Base-by-base conservation (phyloP, 2,888 invertebrate genomes). In the Callyntrura sp. region DNA sequence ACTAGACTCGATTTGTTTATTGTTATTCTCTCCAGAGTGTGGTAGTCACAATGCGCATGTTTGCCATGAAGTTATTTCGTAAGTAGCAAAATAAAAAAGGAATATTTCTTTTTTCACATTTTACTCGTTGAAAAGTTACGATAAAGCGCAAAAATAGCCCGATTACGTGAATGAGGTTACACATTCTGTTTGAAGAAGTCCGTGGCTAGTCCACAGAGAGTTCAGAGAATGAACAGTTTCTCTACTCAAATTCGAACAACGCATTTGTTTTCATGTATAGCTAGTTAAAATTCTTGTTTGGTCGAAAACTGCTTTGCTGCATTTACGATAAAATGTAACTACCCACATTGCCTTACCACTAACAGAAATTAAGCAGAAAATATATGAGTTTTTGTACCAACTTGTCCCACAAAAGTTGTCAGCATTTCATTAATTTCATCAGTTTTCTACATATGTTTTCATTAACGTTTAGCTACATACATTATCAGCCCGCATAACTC, bases 131-230 rank as follows among this genome's bases (percentile, higher is more conserved):
- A 51, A 20, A 28, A 70, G 55, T 51, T 28, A 17, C n/a, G 48
- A 48, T 43, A 73, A 60, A 62, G 17, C 14, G 57, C 4, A 76
- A 28, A 76, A 51, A 78, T 20, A 76, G n/a, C 62, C 28, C 48
- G 86, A 86, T 86, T 79, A 86, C 86, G 86, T 86, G 78, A 78
- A 86, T 78, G 14, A 65, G 85, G 76, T 78, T 86, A 79, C 76
- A 28, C 20, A n/a, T n/a, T 65, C 20, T 84, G 12, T 81, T 55
- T 45, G 8, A 73, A 73, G 20, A 73, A 14, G 28, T 55, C 55
- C 51, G 51, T 14, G 28, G n/a, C 14, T n/a, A n/a, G n/a, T n/a
- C n/a, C n/a, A n/a, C n/a, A n/a, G 51, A 25, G 23, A 55, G 70
- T 14, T 5, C 23, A 35, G 20, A 23, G 28, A 25, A 14, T 76